Evolutionary conservation across 1,140 invertebrate genomes (phyloP).

Genomic region (Cryptotermes secundus): DNA sequence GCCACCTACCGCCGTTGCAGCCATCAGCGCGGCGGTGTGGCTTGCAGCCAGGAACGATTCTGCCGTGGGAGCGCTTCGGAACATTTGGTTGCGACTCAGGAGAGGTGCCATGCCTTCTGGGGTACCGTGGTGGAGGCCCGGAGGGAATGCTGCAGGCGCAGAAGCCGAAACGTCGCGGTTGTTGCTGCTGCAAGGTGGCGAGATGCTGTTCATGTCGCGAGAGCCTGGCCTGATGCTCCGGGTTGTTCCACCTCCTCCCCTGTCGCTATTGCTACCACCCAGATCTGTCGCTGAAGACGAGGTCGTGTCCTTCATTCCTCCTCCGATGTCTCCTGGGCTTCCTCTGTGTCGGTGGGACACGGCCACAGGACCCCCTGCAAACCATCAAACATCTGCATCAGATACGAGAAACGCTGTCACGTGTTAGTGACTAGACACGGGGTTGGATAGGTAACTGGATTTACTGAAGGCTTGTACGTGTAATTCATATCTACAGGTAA

Average conservation of each 20-base stretch:
- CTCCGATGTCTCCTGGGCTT: neutral
- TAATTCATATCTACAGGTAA: too few relatives aligned
- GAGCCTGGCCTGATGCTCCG: neutral
- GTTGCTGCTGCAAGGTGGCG: conserved; percentile 15
- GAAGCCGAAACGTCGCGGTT: neutral
- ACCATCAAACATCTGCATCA: neutral
- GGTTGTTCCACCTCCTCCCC: neutral
- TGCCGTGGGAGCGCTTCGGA: neutral
- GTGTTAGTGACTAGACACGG: too few relatives aligned
- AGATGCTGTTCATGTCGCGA: neutral
- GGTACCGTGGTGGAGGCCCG: neutral
- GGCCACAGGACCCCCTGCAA: neutral
- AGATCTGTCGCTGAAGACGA: neutral
- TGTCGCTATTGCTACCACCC: neutral
- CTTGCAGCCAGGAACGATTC: neutral
- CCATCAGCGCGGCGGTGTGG: neutral
- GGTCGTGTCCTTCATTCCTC: conserved; percentile 15
- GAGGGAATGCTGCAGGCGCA: neutral
- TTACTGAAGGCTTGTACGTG: too few relatives aligned
- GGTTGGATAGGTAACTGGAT: too few relatives aligned
- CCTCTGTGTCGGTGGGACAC: neutral
- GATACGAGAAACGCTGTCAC: too few relatives aligned
- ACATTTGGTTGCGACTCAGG: neutral
- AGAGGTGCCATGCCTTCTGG: neutral
- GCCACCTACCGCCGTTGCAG: neutral